Conservation (phyloP, 2,888 invertebrate genomes). For the Caenorhabditis sp. region DNA sequence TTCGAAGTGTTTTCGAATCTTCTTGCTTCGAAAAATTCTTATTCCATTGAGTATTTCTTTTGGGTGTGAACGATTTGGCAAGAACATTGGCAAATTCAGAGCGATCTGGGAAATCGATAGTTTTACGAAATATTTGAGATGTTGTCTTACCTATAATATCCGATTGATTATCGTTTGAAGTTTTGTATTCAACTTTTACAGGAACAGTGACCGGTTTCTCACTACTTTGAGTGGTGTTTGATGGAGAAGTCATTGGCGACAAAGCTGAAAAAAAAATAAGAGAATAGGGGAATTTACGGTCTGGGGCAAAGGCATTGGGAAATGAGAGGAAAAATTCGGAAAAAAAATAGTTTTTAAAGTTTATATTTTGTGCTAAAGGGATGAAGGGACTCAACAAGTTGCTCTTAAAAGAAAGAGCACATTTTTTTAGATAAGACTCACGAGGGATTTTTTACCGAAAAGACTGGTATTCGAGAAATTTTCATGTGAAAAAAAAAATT, state of each 20-base stretch:
- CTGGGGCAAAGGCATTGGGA: neutral
- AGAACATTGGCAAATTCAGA: slow-evolving; percentile 18
- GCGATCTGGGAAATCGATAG: slow-evolving; percentile 8
- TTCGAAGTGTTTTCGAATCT: slow-evolving; percentile 33
- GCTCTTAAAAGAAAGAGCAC: too few relatives aligned
- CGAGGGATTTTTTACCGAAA: too few relatives aligned
- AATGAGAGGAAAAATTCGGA: too few relatives aligned
- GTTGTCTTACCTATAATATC: neutral
- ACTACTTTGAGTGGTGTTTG: neutral
- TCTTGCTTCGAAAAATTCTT: slow-evolving; percentile 16
- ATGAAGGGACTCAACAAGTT: too few relatives aligned
- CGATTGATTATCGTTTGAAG: neutral
- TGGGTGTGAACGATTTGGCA: slow-evolving; percentile 39
- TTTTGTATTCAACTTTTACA: neutral
- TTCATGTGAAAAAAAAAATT: too few relatives aligned
- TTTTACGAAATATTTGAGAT: too few relatives aligned
- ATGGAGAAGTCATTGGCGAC: neutral
- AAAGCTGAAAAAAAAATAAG: neutral
- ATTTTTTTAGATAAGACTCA: too few relatives aligned
- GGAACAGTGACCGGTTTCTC: neutral
- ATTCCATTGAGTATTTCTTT: slow-evolving; percentile 21
- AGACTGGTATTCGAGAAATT: too few relatives aligned
- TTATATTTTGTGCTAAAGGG: too few relatives aligned
- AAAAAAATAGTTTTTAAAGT: too few relatives aligned
- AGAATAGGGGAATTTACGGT: neutral